Conservation (phyloP, 2,888 invertebrate species). For the Eupelmus urozonus region DNA sequence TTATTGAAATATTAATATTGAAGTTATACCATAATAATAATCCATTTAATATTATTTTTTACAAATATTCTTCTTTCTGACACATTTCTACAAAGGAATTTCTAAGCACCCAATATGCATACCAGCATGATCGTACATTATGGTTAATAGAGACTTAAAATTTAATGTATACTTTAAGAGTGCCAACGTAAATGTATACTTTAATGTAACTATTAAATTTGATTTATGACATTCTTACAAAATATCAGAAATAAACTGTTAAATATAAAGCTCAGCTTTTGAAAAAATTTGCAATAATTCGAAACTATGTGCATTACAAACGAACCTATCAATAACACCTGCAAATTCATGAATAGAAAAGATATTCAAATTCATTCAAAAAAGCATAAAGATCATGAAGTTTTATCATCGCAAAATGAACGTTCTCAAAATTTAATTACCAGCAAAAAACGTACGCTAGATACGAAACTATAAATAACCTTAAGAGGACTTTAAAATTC, state of each 20-base stretch:
- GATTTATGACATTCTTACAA: background rate
- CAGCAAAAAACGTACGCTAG: conserved; percentile 12
- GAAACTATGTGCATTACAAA: background rate
- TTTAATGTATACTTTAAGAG: conserved; percentile 11
- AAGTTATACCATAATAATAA: background rate
- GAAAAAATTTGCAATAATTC: too few relatives aligned
- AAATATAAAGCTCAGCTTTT: too few relatives aligned
- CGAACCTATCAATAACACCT: background rate
- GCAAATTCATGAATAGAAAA: background rate
- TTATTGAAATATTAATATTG: background rate
- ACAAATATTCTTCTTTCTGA: background rate
- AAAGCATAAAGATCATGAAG: background rate
- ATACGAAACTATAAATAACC: conserved; percentile 25
- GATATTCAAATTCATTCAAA: too few relatives aligned
- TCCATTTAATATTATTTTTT: too few relatives aligned
- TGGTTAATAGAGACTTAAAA: conserved; percentile 39
- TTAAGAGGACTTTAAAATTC: conserved; percentile 31
- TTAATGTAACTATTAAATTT: background rate
- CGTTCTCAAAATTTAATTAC: conserved; percentile 35
- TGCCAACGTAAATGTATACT: background rate
- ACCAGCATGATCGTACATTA: conserved; percentile 7
- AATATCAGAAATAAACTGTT: background rate
- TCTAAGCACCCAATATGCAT: conserved; percentile 22
- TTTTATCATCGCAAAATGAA: background rate
- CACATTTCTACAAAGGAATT: background rate